Base-by-base conservation (phyloP, 1,140 invertebrate species). In the Macrosteles quadrilineatus region DNA sequence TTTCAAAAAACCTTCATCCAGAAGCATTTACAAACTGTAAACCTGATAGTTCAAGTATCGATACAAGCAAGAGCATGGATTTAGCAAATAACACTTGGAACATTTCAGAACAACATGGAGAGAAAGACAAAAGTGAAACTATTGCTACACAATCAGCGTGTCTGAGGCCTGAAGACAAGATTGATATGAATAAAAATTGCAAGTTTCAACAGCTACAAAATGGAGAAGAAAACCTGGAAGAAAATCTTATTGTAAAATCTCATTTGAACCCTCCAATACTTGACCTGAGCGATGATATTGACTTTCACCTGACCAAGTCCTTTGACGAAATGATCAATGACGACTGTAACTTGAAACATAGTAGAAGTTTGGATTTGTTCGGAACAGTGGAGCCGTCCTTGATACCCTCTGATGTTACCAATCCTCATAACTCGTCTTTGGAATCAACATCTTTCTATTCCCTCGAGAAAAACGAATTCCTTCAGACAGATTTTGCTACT, bases 211-310 rank as follows among this genome's bases (percentile, higher is more conserved):
- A 50, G n/a, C 47, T 50, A 17, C 47, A 50, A 50, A 50, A 17
- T 17, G 21, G n/a, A 11, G n/a, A 4, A 21, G 47, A 50, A 50
- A 50, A 50, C 6, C 27, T 59, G n/a, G 55, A 59, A 27, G 55
- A 59, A 29, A 59, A 59, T 29, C 21, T 59, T 21, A 9, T 59
- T 14, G 12, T 23, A 25, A 59, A 59, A 29, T 27, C 55, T 4
- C 23, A 27, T 6, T 23, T 50, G 17, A 50, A 50, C 21, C 6
- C 17, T 50, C 6, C 47, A 19, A 59, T 59, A 27, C 25, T 59
- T 27, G 55, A 59, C 27, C 27, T 59, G 2, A 59, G 55, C n/a
- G 21, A 59, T 59, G 55, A 59, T 59, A 25, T 59, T 27, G 55
- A 59, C n/a, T 59, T 59, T 25, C 21, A 59, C 12, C 2, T 59